These are phyloP conservation scores for Sebastes ruberrimus DNA, from an alignment of 2,797 vertebrate species.

Conservation along the genomic window DNA sequence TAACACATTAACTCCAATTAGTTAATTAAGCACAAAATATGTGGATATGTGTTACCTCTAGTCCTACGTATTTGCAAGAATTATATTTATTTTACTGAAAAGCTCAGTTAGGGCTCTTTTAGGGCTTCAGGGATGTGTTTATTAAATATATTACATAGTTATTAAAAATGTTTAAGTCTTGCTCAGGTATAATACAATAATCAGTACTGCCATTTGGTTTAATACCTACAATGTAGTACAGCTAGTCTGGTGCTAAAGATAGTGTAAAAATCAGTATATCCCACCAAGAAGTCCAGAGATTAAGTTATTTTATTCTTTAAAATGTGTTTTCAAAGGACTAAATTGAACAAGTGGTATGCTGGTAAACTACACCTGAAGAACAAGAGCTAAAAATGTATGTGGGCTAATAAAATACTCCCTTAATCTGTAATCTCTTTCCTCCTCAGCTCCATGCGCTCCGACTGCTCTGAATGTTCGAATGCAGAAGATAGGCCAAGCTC, in stretches of 20 bases:
- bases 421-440: not conserved
- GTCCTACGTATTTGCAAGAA: not conserved
- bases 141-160: not conserved
- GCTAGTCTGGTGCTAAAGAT: not conserved
- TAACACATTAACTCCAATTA: not conserved
- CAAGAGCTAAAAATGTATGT: not conserved
- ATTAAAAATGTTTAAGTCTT: not conserved
- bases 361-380: not conserved
- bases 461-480: conserved; percentile 45
- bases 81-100: not conserved
- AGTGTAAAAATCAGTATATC: not conserved
- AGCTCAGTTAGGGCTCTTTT: too few species aligned
- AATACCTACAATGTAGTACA: not conserved
- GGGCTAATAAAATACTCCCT: not conserved
- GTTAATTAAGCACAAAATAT: not conserved
- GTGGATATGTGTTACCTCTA: not conserved
- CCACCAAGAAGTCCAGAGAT: not conserved
- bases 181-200: not conserved
- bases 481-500: conserved; percentile 40
- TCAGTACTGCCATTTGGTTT: not conserved
- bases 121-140: not conserved
- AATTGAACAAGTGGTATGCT: not conserved
- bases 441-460: conserved; percentile 71
- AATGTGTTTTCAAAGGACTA: not conserved
- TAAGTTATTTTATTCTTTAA: not conserved